These are phyloP conservation scores for Heterochromis multidens DNA, from an alignment of 2,113 vertebrate species.

Conservation along the genomic window DNA sequence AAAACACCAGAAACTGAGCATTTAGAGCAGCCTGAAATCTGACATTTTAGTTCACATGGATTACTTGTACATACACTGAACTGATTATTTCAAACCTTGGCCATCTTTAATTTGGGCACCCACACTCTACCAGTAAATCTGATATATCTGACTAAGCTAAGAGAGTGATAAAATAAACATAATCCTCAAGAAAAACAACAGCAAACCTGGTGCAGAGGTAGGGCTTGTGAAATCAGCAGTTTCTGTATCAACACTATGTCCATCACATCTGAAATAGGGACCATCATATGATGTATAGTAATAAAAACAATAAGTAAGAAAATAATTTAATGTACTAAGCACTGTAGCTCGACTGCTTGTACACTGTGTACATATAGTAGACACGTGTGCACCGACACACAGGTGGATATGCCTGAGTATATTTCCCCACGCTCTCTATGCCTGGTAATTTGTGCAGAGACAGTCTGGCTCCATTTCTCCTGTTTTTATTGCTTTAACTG, in stretches of 20 bases:
- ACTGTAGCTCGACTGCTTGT: not conserved
- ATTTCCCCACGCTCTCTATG: constrained; percentile 57
- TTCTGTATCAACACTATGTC: not conserved
- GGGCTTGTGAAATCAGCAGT: no score
- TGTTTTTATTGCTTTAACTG: constrained; percentile 60
- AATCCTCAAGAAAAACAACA: no score
- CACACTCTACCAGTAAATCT: not conserved
- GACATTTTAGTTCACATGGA: no score
- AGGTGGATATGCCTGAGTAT: constrained; percentile 9
- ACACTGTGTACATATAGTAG: not conserved
- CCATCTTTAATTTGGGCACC: not conserved
- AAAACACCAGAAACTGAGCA: no score
- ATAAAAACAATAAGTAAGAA: not conserved
- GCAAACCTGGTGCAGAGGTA: no score
- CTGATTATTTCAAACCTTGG: not conserved
- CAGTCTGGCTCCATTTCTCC: constrained; percentile 31
- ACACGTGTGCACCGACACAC: not conserved
- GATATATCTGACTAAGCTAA: not conserved
- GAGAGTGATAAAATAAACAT: not conserved
- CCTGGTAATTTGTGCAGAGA: constrained; percentile 49
- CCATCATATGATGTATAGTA: not conserved
- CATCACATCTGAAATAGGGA: not conserved
- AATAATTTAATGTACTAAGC: not conserved
- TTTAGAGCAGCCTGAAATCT: no score
- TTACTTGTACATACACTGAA: no score